These are phyloP conservation scores for Pollicipes pollicipes DNA, from an alignment of 1,140 invertebrate species.

Conservation along the genomic window DNA sequence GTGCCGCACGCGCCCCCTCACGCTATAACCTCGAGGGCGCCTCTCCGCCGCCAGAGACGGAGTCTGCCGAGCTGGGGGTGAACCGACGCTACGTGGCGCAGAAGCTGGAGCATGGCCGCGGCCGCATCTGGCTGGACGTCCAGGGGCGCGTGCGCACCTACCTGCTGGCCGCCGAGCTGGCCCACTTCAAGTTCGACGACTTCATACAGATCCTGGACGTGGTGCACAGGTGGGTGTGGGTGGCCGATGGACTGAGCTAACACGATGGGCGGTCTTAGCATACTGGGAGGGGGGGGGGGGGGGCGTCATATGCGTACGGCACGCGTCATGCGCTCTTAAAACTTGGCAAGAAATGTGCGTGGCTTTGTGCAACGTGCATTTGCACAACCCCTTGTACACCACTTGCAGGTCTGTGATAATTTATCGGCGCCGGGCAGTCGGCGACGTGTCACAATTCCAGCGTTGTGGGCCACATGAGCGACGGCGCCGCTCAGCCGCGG, in stretches of 20 bases:
- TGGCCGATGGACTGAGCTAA: neutral
- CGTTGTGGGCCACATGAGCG: too few species aligned
- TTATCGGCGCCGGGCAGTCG: too few species aligned
- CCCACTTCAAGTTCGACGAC: constrained; percentile 78
- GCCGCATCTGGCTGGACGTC: constrained; percentile 81
- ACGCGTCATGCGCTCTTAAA: too few species aligned
- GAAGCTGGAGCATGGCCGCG: constrained; percentile 69
- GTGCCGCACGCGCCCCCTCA: too few species aligned
- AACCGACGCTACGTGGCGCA: constrained; percentile 54
- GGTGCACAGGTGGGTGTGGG: constrained; percentile 42
- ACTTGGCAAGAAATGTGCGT: too few species aligned
- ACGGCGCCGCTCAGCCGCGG: too few species aligned
- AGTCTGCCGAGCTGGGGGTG: neutral
- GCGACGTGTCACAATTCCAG: too few species aligned
- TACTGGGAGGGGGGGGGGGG: too few species aligned
- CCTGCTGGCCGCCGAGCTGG: constrained; percentile 53
- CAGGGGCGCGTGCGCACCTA: constrained; percentile 73
- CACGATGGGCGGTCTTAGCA: constrained; percentile 14
- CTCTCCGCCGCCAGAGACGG: neutral
- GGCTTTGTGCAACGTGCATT: too few species aligned
- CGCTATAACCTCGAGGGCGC: too few species aligned
- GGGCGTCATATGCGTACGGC: neutral
- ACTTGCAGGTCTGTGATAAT: too few species aligned
- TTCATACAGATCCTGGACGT: constrained; percentile 78
- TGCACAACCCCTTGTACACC: too few species aligned